Evolutionary conservation across 2,888 invertebrate genomes (phyloP), one percentile per base, ranked within the genome.

Genomic region (Chrysolina oricalcia): DNA sequence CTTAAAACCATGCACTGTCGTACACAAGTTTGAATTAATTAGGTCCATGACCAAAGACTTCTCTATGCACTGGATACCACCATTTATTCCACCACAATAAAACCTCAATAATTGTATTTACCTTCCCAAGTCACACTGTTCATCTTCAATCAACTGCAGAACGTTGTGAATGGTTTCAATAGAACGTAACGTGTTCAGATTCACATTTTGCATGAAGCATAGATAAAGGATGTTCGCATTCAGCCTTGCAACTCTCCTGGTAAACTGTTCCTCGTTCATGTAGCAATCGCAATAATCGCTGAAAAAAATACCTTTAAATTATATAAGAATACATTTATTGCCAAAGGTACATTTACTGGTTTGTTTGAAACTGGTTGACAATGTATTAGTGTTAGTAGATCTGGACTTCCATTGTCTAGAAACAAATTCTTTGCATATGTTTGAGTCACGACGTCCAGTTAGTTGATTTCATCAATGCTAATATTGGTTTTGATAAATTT

Each of bases 271-370:
- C 85, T 94, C 93, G 64, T 91, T 92, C 87, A 95, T 90, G 82
- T 93, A 93, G 85, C 92, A 93, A 80, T 91, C 92, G 86, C 94
- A 94, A 89, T 96, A 96, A 88, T 97, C 97, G 87, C 96, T 96
- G 89, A 74, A 90, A 87, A 77, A 76, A 76, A 73, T 17, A n/a
- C 3, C 8, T 8, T 62, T 53, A 15, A 8, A 35, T 13, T 50
- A 65, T 0, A 74, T 63, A n/a, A 78, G 17, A 50, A 66, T 23
- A 23, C 6, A 43, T 13, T 65, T 21, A 62, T 23, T 21, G 1
- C 46, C 5, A 35, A 35, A 35, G 8, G 35, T 35, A 35, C 35
- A 27, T 2, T 27, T n/a, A n/a, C n/a, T n/a, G n/a, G n/a, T n/a
- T n/a, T n/a, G n/a, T n/a, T n/a, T n/a, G n/a, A n/a, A n/a, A n/a